phyloP scores from a whole-genome alignment of 1,140 invertebrate species.

The Spodoptera litura region DNA sequence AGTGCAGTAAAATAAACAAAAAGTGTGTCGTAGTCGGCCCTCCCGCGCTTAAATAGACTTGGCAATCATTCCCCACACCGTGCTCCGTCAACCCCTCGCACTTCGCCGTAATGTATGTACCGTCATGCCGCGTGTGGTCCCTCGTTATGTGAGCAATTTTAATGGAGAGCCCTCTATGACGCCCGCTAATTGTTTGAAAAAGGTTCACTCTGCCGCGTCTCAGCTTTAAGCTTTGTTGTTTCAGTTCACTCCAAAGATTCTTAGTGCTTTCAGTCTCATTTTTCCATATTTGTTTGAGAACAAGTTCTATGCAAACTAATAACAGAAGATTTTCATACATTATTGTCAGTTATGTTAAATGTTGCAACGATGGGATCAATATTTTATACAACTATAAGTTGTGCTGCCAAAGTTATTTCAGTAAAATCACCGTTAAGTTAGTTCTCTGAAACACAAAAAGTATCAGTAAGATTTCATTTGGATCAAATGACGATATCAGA shows the following conservation, averaged over 20 bases:
- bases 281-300: neutral
- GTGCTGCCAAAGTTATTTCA: no score
- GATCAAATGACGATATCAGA: constrained; percentile 8
- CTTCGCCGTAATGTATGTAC: constrained; percentile 71
- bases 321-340: no score
- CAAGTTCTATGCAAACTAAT: neutral
- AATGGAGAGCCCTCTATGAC: constrained; percentile 68
- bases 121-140: constrained; percentile 66
- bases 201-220: constrained; percentile 34
- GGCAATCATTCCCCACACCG: constrained; percentile 50
- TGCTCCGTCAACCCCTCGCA: constrained; percentile 58
- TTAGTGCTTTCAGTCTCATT: neutral
- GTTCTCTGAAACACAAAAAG: neutral
- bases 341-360: no score
- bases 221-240: constrained; percentile 10
- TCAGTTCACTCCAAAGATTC: constrained; percentile 9
- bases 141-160: constrained; percentile 69
- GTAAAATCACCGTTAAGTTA: neutral
- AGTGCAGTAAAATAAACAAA: constrained; percentile 39
- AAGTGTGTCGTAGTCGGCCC: constrained; percentile 21
- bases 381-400: no score
- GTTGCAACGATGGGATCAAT: no score
- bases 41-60: constrained; percentile 40
- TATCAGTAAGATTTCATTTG: neutral
- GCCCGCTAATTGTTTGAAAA: constrained; percentile 72